Percentiles rank a stretch among this genome's conserved stretches.
Evolutionary conservation across 2,113 vertebrate genomes (phyloP).

Genomic region (Tenrec ecaudatus): DNA sequence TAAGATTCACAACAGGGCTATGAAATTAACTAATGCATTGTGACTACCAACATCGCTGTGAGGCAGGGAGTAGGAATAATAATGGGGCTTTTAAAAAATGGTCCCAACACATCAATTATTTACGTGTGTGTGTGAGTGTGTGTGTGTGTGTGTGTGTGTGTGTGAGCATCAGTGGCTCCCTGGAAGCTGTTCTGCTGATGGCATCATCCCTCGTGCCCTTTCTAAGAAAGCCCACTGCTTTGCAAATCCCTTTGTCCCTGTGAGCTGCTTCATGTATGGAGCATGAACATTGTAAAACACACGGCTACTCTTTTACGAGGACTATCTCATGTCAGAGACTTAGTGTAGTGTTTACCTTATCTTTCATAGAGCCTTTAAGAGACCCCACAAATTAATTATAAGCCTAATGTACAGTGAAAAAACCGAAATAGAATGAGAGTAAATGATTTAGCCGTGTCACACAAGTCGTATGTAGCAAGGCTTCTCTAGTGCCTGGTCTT

Average conservation of each 20-base stretch:
- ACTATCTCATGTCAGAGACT: background rate
- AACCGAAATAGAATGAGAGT: background rate
- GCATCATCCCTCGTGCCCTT: slow-evolving; percentile 43
- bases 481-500: background rate
- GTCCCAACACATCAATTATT: slow-evolving; percentile 72
- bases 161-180: slow-evolving; percentile 51
- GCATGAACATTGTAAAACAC: background rate
- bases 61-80: slow-evolving; percentile 63
- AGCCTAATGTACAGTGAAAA: slow-evolving; percentile 1
- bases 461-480: background rate
- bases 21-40: slow-evolving; percentile 79
- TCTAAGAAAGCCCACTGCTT: background rate
- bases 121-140: background rate
- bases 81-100: slow-evolving; percentile 69
- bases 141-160: background rate
- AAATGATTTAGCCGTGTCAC: background rate
- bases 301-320: background rate
- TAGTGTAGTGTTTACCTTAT: background rate
- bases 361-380: background rate
- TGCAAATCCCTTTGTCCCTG: slow-evolving; percentile 17
- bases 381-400: background rate
- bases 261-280: background rate
- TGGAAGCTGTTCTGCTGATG: slow-evolving; percentile 62
- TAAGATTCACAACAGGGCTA: slow-evolving; percentile 75
- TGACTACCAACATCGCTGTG: slow-evolving; percentile 48